Evolutionary conservation across 2,113 vertebrate genomes (phyloP).

Genomic region (Micromys minutus): DNA sequence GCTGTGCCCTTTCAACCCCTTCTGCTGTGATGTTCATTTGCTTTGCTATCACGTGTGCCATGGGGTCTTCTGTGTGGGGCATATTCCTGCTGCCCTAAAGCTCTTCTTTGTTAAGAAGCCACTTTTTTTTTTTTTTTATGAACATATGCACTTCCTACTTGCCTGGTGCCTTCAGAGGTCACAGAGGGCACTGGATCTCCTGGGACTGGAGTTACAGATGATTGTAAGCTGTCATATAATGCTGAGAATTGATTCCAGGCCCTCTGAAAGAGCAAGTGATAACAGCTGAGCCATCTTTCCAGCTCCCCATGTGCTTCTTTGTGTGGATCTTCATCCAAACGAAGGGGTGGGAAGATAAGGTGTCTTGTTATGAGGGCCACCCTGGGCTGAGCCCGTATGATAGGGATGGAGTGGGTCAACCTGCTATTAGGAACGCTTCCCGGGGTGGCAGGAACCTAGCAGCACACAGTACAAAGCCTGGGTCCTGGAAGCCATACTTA

Average conservation of each 20-base stretch:
- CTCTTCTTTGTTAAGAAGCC: neutral
- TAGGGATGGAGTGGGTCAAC: neutral
- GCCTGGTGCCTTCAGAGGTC: neutral
- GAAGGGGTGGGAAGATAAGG: neutral
- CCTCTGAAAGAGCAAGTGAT: neutral
- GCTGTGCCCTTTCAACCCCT: neutral
- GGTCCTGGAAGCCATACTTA: neutral
- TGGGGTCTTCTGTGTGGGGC: neutral
- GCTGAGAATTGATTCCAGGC: neutral
- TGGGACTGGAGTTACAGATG: neutral
- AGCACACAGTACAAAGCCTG: neutral
- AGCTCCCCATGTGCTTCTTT: neutral
- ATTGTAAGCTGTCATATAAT: neutral
- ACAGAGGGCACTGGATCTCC: neutral
- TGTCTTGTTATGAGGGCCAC: neutral
- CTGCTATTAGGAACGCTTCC: neutral
- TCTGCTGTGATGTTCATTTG: neutral
- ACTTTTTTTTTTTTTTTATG: neutral
- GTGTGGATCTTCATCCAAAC: neutral
- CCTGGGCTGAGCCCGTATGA: neutral
- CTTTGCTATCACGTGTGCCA: neutral
- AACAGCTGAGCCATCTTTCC: neutral
- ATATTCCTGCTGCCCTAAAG: neutral
- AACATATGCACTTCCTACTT: neutral
- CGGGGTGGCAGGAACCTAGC: accelerated